Percentiles rank a stretch among this genome's conserved stretches.
Conservation (phyloP, 2,113 vertebrate species). For the Solenodon paradoxus region DNA sequence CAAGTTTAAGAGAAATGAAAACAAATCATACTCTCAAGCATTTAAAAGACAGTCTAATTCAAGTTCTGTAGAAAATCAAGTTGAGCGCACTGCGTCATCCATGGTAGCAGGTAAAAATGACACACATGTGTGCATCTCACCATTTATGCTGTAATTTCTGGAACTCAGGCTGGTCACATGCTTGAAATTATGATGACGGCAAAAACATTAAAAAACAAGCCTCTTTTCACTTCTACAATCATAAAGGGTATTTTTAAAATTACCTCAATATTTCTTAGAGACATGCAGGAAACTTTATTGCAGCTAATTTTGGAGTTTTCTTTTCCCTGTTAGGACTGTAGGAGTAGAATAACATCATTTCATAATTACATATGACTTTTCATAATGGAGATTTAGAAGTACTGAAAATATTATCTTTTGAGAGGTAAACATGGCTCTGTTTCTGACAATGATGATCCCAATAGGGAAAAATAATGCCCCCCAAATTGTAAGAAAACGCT, state of each 20-base stretch:
- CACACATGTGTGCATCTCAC: background rate
- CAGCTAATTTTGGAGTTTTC: background rate
- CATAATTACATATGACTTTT: background rate
- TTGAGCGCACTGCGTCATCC: background rate
- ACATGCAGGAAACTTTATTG: background rate
- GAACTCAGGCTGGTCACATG: background rate
- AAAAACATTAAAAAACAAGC: background rate
- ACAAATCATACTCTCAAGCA: background rate
- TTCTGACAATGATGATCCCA: background rate
- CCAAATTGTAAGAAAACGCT: background rate
- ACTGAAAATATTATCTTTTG: background rate
- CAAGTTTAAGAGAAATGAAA: background rate
- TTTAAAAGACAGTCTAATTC: background rate
- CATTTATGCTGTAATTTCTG: background rate
- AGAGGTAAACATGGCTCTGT: background rate
- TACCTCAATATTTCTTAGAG: background rate
- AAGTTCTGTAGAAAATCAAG: background rate
- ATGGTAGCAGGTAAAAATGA: background rate
- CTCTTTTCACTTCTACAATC: background rate
- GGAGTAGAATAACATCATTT: background rate
- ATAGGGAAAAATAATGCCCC: background rate
- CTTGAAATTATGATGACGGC: background rate
- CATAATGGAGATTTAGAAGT: background rate
- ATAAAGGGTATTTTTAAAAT: background rate
- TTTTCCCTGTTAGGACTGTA: background rate